These are phyloP conservation scores for Rhodeus uyekii DNA, from an alignment of 2,797 vertebrate species.

Conservation along the genomic window DNA sequence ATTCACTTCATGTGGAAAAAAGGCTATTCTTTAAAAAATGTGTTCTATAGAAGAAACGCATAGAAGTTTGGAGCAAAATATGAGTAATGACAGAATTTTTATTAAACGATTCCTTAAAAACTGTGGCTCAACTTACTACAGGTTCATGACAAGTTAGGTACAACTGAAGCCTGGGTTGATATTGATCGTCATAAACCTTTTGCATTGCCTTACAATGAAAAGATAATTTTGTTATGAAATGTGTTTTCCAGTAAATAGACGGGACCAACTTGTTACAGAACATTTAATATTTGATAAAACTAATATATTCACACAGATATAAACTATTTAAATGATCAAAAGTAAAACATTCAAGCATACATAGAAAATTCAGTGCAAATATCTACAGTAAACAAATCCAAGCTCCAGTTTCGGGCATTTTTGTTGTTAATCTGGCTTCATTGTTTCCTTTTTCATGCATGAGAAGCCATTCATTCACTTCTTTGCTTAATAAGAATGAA, in stretches of 20 bases:
- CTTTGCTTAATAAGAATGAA: neutral
- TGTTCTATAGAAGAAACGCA: neutral
- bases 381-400: neutral
- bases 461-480: neutral
- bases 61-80: neutral
- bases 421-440: neutral
- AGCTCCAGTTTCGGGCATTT: neutral
- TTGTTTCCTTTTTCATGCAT: neutral
- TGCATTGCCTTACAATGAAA: neutral
- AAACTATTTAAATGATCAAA: neutral
- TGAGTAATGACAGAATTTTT: neutral
- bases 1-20: neutral
- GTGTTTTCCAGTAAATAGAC: neutral
- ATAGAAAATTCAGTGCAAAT: neutral
- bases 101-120: neutral
- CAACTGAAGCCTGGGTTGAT: too few relatives aligned
- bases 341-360: neutral
- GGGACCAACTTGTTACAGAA: neutral
- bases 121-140: neutral
- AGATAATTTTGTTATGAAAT: neutral
- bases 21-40: neutral
- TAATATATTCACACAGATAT: neutral
- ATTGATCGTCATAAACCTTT: neutral
- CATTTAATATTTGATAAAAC: slow-evolving; percentile 12
- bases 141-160: neutral